Conservation (phyloP, 2,113 vertebrate species). For the Clarias macrocephalus region DNA sequence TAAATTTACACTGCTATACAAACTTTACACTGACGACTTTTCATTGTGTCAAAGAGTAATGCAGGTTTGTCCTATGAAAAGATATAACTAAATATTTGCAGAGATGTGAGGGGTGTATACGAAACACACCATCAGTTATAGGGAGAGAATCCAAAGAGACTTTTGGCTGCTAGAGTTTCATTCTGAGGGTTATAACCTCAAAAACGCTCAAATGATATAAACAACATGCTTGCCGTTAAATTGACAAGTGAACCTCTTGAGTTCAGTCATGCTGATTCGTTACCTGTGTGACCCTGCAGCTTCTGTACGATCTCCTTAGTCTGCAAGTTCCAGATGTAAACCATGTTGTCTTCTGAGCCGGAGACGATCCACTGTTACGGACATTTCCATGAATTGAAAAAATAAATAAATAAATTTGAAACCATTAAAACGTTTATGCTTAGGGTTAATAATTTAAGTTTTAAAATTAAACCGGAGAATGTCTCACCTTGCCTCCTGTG, state of each 20-base stretch:
- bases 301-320: constrained; percentile 99
- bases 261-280: neutral
- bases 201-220: neutral
- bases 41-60: no score
- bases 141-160: neutral
- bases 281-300: constrained; percentile 96
- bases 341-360: constrained; percentile 96
- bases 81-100: no score
- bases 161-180: neutral
- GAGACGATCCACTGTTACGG: constrained; percentile 92
- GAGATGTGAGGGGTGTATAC: no score
- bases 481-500: constrained; percentile 92
- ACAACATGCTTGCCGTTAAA: neutral
- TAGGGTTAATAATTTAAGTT: neutral
- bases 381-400: neutral
- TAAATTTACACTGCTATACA: no score
- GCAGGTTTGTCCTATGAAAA: no score
- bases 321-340: constrained; percentile 99
- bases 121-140: neutral
- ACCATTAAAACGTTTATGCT: neutral
- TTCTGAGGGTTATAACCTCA: neutral
- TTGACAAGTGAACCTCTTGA: neutral
- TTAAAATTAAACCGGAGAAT: neutral
- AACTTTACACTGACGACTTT: no score
- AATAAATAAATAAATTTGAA: no score